phyloP scores from a whole-genome alignment of 1,140 invertebrate species.

The Drosophila baimaii region DNA sequence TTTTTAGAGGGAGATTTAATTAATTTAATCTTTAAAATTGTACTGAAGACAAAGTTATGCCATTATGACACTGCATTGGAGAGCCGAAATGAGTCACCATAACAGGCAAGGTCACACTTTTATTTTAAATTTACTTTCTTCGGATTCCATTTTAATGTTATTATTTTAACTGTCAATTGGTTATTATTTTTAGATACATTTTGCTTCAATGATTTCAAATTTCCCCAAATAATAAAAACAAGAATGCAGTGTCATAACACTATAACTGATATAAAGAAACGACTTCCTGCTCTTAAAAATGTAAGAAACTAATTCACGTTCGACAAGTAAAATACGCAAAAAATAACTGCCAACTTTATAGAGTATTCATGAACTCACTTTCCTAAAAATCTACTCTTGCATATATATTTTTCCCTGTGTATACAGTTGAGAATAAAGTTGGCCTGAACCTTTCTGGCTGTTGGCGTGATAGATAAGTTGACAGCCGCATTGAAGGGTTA shows the following conservation, averaged over 20 bases:
- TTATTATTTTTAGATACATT: too few relatives aligned
- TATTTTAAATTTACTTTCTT: too few relatives aligned
- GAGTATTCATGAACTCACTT: not conserved
- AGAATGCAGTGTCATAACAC: not conserved
- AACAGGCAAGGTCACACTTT: too few relatives aligned
- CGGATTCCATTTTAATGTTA: too few relatives aligned
- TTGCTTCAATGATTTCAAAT: too few relatives aligned
- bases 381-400: fast-evolving
- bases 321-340: not conserved
- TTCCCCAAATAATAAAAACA: not conserved
- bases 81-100: too few relatives aligned
- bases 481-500: conserved; percentile 62
- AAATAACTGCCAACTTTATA: not conserved
- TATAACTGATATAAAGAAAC: not conserved
- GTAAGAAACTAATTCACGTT: not conserved
- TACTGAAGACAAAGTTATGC: too few relatives aligned
- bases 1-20: not conserved
- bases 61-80: too few relatives aligned
- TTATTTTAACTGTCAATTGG: too few relatives aligned
- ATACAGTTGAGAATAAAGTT: not conserved
- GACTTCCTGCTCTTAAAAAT: not conserved
- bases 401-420: not conserved
- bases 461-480: conserved; percentile 81
- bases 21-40: too few relatives aligned
- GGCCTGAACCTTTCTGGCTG: conserved; percentile 36